Conservation (phyloP, 1,140 invertebrate species). For the Drosophila nannoptera region DNA sequence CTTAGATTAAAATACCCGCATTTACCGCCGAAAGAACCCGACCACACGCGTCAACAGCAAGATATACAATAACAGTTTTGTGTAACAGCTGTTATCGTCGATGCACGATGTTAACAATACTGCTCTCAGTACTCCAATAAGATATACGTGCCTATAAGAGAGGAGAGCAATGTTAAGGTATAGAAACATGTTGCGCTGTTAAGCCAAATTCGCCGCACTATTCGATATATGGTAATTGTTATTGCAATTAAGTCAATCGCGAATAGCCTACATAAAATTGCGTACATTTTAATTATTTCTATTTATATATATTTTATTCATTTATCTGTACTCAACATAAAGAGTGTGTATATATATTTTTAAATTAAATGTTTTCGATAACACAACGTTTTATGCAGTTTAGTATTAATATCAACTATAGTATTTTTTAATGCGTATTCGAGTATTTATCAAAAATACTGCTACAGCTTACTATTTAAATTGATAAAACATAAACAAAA, state of each 20-base stretch:
- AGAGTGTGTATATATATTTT: too few species aligned
- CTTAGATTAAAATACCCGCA: constrained; percentile 75
- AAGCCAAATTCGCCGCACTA: background rate
- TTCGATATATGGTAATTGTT: constrained; percentile 21
- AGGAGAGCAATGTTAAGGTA: constrained; percentile 11
- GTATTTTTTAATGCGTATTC: constrained; percentile 5
- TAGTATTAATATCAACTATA: too few species aligned
- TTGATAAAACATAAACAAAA: constrained; percentile 25
- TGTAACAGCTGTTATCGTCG: constrained; percentile 38
- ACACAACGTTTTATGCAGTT: too few species aligned
- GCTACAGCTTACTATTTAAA: background rate
- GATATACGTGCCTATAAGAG: constrained; percentile 2
- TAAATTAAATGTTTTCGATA: too few species aligned
- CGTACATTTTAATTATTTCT: too few species aligned
- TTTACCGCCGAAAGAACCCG: constrained; percentile 65
- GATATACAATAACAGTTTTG: constrained; percentile 37
- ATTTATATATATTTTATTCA: too few species aligned
- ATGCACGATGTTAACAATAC: constrained; percentile 28
- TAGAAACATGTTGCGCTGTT: constrained; percentile 34
- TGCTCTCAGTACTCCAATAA: constrained; percentile 13
- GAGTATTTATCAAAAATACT: background rate
- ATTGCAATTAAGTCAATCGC: too few species aligned
- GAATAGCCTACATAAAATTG: too few species aligned
- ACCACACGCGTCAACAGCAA: constrained; percentile 49
- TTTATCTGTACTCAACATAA: too few species aligned